A percentile compares a stretch with the other conserved stretches of the same genome.
Evolutionary conservation across 2,797 vertebrate genomes (phyloP).

Genomic region (Ctenosaura bakeri): DNA sequence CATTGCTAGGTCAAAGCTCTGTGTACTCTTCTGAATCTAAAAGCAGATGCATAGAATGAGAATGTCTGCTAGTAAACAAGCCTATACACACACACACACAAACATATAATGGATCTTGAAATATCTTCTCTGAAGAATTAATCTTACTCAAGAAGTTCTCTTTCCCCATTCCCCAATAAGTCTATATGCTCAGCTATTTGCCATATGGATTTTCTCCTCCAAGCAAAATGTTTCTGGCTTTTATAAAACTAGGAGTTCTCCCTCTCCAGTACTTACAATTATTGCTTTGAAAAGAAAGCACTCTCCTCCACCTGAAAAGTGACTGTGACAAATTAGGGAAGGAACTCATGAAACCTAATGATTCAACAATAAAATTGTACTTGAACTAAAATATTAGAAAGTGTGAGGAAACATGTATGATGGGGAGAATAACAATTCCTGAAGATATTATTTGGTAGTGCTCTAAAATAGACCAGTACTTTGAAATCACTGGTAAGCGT

Average conservation of each 20-base stretch:
- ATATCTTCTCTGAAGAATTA: conserved; percentile 17
- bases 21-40: neutral
- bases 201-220: conserved; percentile 32
- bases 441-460: neutral
- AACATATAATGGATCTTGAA: neutral
- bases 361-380: conserved; percentile 10
- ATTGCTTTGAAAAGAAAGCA: conserved; percentile 20
- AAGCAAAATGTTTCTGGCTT: conserved; percentile 26
- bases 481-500: neutral
- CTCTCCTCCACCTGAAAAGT: neutral
- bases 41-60: neutral
- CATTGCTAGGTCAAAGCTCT: neutral
- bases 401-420: neutral
- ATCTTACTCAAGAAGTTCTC: neutral
- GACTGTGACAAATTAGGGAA: conserved; percentile 20
- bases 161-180: neutral
- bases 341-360: conserved; percentile 13
- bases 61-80: neutral
- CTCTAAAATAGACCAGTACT: neutral
- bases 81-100: no score
- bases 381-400: conserved; percentile 11
- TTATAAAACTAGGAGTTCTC: conserved; percentile 1
- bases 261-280: neutral
- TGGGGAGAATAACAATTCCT: neutral
- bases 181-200: conserved; percentile 17